Evolutionary conservation across 2,888 invertebrate species (phyloP), one percentile per base, ranked within the genome.

Genomic region (Thecophora atra): DNA sequence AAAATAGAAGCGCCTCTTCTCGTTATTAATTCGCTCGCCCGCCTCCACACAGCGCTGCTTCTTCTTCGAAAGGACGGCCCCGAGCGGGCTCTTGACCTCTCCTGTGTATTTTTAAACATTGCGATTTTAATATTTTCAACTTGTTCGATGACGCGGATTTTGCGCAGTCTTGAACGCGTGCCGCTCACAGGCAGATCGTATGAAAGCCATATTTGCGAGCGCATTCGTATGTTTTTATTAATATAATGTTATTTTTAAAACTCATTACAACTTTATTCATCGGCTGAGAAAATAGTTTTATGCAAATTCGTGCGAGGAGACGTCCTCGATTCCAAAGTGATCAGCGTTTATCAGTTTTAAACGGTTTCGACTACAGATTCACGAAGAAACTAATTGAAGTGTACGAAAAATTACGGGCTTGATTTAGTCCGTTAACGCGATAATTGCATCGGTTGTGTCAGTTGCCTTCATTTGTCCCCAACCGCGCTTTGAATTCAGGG

Each of bases 141-240:
- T 69, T 37, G 56, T 65, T n/a, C 58, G 64, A 65, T 71, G 71
- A 66, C 56, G 65, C 71, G 65, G 44, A 11, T 65, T 19, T 6
- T 37, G 28, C 24, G 42, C 69, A 70, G 70, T 74, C 71, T 67
- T 67, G 42, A 72, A 67, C 67, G 63, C 67, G 67, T 62, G 67
- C 67, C 67, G 42, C 67, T 68, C 66, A 54, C 17, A 54, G 44
- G 51, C 70, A 70, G 70, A 47, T 62, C 70, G 70, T 63, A n/a
- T 37, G 37, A 37, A 37, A 8, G 44, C 17, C 56, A 1, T 26
- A 17, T 58, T 47, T 44, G 24, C 11, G 26, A 58, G 17, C 30
- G 26, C 21, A 28, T 28, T 54, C 56, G 30, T 54, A 42, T n/a
- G 21, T 19, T 58, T 69, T 44, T 58, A 60, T 56, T 58, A 47